phyloP scores from a whole-genome alignment of 1,140 invertebrate genomes.

The Drosophila neocordata region DNA sequence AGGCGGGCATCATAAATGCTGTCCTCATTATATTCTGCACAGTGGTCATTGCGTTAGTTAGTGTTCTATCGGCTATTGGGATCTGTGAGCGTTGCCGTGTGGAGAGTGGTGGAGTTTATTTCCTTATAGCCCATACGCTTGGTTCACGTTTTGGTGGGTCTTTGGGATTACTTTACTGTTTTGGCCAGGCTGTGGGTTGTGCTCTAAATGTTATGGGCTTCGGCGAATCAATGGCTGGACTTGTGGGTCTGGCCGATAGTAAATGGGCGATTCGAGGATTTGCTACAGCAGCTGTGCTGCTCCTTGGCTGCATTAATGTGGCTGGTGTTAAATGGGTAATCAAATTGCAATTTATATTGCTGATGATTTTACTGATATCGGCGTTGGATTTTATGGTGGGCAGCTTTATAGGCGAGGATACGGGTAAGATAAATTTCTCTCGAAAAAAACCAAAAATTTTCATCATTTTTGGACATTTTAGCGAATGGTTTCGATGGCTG shows the following conservation, averaged over 20 bases:
- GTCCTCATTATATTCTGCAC: constrained; percentile 93
- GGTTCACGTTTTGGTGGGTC: constrained; percentile 96
- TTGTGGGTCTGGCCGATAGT: constrained; percentile 89
- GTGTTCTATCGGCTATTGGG: constrained; percentile 96
- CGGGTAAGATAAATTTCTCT: constrained; percentile 83
- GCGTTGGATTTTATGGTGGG: constrained; percentile 95
- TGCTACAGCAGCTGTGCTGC: constrained; percentile 90
- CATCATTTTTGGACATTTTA: constrained; percentile 74
- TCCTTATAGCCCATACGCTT: constrained; percentile 95
- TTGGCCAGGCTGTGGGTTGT: constrained; percentile 98
- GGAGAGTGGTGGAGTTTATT: constrained; percentile 97
- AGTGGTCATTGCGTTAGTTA: constrained; percentile 94
- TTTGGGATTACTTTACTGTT: constrained; percentile 96
- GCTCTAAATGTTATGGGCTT: constrained; percentile 97
- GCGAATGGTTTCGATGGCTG: constrained; percentile 94
- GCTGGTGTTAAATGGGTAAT: constrained; percentile 97
- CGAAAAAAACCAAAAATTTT: not conserved
- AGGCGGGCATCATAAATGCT: constrained; percentile 95
- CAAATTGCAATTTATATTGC: constrained; percentile 93
- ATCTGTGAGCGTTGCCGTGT: constrained; percentile 97
- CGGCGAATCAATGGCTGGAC: constrained; percentile 95
- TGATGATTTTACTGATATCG: constrained; percentile 92
- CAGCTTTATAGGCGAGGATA: constrained; percentile 89
- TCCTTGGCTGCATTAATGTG: constrained; percentile 93
- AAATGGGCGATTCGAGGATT: constrained; percentile 91